These are phyloP conservation scores for Netelia inedita DNA, from an alignment of 2,888 invertebrate species.

Conservation along the genomic window DNA sequence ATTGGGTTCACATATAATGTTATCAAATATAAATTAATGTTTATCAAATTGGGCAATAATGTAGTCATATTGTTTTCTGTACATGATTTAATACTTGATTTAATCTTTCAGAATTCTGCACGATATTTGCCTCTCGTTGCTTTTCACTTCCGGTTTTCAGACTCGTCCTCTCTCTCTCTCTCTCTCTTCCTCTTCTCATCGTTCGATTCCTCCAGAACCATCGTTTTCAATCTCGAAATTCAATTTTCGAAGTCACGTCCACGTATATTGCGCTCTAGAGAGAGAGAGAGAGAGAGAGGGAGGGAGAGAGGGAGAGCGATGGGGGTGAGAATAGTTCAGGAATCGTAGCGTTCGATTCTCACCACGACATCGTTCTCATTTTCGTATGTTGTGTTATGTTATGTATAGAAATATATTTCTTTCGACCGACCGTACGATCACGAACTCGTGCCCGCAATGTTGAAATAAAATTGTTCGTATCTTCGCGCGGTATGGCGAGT, in stretches of 20 bases:
- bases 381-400: slow-evolving; percentile 23
- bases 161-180: not conserved
- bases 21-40: too few relatives aligned
- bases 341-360: slow-evolving; percentile 61
- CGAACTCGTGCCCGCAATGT: slow-evolving; percentile 12
- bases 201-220: slow-evolving; percentile 46
- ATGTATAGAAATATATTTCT: slow-evolving; percentile 22
- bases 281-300: not conserved
- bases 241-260: slow-evolving; percentile 67
- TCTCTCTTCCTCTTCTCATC: slow-evolving; percentile 1
- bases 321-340: slow-evolving; percentile 9
- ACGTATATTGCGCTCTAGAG: slow-evolving; percentile 21
- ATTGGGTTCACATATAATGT: too few relatives aligned
- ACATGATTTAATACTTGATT: too few relatives aligned
- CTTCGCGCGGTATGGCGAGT: slow-evolving; percentile 15
- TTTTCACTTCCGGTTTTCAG: not conserved
- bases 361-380: slow-evolving; percentile 55
- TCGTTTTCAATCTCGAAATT: slow-evolving; percentile 66
- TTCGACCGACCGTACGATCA: not conserved
- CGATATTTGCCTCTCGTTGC: slow-evolving; percentile 45
- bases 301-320: too few relatives aligned
- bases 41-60: too few relatives aligned
- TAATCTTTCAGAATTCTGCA: too few relatives aligned
- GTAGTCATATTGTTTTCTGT: too few relatives aligned
- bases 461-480: slow-evolving; percentile 55